A percentile compares a stretch with the other conserved stretches of the same genome.
Evolutionary conservation across 2,113 vertebrate genomes (phyloP).

Genomic region (Aythya baeri): DNA sequence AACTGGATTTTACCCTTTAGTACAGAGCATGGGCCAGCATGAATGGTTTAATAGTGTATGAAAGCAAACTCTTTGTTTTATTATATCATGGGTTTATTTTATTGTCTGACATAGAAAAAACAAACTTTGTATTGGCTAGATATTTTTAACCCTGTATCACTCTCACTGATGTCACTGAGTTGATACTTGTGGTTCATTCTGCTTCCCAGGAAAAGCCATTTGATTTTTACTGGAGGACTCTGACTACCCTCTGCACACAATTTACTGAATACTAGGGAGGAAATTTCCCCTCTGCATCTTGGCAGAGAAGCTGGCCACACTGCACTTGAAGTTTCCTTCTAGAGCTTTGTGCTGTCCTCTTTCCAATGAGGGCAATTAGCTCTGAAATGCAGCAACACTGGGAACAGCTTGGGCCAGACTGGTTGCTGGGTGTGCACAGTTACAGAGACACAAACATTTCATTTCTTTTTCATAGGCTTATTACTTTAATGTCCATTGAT

Average conservation of each 20-base stretch:
- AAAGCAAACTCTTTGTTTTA: not conserved
- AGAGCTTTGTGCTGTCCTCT: not conserved
- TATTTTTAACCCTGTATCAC: not conserved
- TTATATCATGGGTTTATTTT: not conserved
- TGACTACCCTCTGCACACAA: not conserved
- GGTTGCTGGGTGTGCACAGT: not conserved
- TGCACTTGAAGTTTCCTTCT: not conserved
- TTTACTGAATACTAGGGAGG: not conserved
- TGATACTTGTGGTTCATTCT: not conserved
- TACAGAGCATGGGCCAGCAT: not conserved
- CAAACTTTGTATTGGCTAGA: not conserved
- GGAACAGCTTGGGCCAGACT: not conserved
- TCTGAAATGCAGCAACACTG: not conserved
- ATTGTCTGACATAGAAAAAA: not conserved
- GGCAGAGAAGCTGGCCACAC: not conserved
- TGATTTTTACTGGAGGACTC: not conserved
- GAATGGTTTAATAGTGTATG: not conserved
- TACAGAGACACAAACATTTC: not conserved
- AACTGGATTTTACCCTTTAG: not conserved
- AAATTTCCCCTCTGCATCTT: not conserved
- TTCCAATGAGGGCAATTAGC: not conserved
- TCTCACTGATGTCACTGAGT: not conserved
- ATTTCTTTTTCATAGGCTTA: not conserved
- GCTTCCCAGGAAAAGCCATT: not conserved
- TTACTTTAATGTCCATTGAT: not conserved